Evolutionary conservation across 2,888 invertebrate species (phyloP).

Genomic region (Maniola hyperantus): DNA sequence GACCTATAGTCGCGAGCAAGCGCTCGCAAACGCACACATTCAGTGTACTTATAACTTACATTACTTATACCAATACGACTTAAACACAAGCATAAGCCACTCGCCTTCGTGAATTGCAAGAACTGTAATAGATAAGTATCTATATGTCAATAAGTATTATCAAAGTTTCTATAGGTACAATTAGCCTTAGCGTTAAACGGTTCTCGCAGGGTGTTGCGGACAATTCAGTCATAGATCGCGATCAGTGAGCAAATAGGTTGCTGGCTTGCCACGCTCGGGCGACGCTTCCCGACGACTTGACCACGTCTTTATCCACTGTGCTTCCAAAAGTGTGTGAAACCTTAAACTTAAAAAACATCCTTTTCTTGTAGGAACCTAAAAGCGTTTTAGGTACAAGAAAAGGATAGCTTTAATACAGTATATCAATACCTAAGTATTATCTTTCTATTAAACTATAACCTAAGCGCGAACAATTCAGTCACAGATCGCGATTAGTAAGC

Average conservation of each 20-base stretch:
- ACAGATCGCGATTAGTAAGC: constrained; percentile 33
- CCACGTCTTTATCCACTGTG: constrained; percentile 60
- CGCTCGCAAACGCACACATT: no score
- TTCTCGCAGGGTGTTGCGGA: constrained; percentile 7
- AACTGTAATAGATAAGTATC: no score
- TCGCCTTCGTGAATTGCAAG: no score
- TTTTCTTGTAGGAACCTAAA: no score
- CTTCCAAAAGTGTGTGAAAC: constrained; percentile 50
- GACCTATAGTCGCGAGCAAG: no score
- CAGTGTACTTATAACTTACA: no score
- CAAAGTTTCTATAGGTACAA: not conserved
- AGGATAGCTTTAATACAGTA: no score
- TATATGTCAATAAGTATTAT: not conserved
- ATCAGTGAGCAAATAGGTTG: constrained; percentile 51
- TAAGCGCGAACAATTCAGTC: constrained; percentile 17
- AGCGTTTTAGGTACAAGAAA: no score
- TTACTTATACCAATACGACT: no score
- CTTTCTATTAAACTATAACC: constrained; percentile 3
- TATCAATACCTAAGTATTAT: not conserved
- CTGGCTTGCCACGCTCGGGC: constrained; percentile 42
- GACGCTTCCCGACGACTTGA: constrained; percentile 42
- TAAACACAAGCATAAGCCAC: no score
- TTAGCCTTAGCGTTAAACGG: constrained; percentile 14
- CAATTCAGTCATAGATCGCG: constrained; percentile 15
- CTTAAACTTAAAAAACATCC: no score